Conservation (phyloP, 2,113 vertebrate genomes). For the Aegypius monachus region DNA sequence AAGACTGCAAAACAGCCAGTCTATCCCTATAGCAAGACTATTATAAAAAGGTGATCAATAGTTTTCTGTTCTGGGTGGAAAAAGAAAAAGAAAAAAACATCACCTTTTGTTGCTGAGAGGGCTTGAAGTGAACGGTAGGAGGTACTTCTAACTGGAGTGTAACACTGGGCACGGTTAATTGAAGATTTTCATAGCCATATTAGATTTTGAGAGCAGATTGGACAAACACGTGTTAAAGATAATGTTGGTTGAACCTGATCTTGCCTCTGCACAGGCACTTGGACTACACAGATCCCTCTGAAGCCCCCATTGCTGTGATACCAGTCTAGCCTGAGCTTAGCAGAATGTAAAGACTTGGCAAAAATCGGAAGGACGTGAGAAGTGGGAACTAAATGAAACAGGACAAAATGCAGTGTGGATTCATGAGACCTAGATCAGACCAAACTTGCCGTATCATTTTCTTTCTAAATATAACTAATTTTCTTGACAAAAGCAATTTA, state of each 20-base stretch:
- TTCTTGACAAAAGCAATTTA: not conserved
- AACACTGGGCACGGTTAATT: not conserved
- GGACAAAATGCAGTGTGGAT: not conserved
- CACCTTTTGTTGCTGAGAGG: not conserved
- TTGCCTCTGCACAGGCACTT: not conserved
- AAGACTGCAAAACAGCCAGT: not conserved
- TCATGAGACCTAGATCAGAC: fast-evolving
- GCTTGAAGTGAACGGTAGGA: not conserved
- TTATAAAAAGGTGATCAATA: not conserved
- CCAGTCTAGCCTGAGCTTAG: not conserved
- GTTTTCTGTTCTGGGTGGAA: not conserved
- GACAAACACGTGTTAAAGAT: not conserved
- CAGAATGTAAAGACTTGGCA: not conserved
- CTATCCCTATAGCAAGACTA: not conserved
- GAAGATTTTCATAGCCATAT: not conserved
- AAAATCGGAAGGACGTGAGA: not conserved
- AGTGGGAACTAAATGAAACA: not conserved
- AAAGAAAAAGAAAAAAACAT: not conserved
- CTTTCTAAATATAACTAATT: not conserved
- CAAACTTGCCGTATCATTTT: fast-evolving
- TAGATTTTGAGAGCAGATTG: not conserved
- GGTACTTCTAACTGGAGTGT: not conserved
- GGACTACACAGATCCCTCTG: not conserved
- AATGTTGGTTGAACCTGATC: not conserved
- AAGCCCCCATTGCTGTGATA: not conserved